Evolutionary conservation across 2,797 vertebrate genomes (phyloP).

Genomic region (Hapalemur alaotrensis): DNA sequence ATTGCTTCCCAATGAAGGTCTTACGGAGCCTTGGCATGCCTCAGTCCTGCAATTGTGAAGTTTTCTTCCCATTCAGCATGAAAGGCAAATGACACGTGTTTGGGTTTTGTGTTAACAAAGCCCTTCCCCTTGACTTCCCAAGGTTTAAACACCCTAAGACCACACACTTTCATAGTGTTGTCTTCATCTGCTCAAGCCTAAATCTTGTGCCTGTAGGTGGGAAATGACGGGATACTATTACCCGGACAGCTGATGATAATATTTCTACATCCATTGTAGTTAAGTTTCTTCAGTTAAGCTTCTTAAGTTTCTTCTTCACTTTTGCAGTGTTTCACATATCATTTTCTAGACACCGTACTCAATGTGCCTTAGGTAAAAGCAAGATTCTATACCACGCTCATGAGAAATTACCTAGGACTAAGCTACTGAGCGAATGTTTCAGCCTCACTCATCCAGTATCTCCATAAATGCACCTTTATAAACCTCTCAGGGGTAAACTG

Average conservation of each 20-base stretch:
- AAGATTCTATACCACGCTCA: constrained; percentile 44
- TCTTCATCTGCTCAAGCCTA: constrained; percentile 63
- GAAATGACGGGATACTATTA: constrained; percentile 78
- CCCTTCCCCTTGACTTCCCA: constrained; percentile 68
- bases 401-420: constrained; percentile 74
- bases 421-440: constrained; percentile 45
- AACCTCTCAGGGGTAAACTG: constrained; percentile 75
- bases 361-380: constrained; percentile 57
- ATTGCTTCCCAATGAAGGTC: neutral
- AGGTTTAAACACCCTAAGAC: constrained; percentile 74
- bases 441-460: constrained; percentile 60
- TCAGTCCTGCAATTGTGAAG: neutral
- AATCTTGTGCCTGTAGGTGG: constrained; percentile 76
- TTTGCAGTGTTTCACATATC: constrained; percentile 56
- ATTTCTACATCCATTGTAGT: constrained; percentile 77
- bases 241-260: constrained; percentile 78
- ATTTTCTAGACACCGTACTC: constrained; percentile 27
- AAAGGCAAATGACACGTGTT: neutral
- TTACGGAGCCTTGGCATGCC: neutral
- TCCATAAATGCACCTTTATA: constrained; percentile 76
- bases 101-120: constrained; percentile 39
- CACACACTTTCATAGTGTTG: constrained; percentile 57
- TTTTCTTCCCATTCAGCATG: neutral
- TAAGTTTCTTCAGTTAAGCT: no score
- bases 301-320: constrained; percentile 80